A percentile compares a stretch with the other conserved stretches of the same genome.
These are phyloP conservation scores for Zaprionus gabonicus DNA, from an alignment of 1,140 invertebrate genomes.

Conservation along the genomic window DNA sequence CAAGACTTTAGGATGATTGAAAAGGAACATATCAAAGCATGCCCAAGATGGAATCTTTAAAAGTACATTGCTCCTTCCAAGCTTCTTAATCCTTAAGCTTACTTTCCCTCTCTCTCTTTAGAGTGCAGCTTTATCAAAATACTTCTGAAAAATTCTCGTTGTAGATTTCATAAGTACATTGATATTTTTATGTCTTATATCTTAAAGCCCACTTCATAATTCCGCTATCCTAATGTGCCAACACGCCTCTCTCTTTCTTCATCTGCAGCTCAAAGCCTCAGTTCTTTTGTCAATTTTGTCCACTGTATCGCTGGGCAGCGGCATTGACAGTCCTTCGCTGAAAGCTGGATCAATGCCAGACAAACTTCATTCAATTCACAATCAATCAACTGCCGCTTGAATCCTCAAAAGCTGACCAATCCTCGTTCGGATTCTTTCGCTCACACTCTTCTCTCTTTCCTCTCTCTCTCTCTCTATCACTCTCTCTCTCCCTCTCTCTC, in stretches of 20 bases:
- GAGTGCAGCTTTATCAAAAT: neutral
- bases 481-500: too few species aligned
- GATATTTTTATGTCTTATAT: too few species aligned
- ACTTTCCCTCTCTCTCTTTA: neutral
- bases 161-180: too few species aligned
- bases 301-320: neutral
- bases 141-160: too few species aligned
- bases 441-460: neutral
- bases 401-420: slow-evolving; percentile 14
- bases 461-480: too few species aligned
- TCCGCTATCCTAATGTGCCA: neutral
- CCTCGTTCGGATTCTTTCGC: neutral
- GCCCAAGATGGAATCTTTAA: neutral
- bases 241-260: neutral
- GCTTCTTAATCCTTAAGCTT: neutral
- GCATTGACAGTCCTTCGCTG: neutral
- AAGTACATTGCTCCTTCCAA: neutral
- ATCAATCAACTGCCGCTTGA: slow-evolving; percentile 23
- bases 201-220: neutral
- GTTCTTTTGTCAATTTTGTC: neutral
- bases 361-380: slow-evolving; percentile 29
- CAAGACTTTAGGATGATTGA: too few species aligned
- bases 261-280: neutral
- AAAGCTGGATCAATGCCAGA: neutral
- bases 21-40: neutral